phyloP scores from a whole-genome alignment of 2,888 invertebrate species.

The Microdon myrmicae region DNA sequence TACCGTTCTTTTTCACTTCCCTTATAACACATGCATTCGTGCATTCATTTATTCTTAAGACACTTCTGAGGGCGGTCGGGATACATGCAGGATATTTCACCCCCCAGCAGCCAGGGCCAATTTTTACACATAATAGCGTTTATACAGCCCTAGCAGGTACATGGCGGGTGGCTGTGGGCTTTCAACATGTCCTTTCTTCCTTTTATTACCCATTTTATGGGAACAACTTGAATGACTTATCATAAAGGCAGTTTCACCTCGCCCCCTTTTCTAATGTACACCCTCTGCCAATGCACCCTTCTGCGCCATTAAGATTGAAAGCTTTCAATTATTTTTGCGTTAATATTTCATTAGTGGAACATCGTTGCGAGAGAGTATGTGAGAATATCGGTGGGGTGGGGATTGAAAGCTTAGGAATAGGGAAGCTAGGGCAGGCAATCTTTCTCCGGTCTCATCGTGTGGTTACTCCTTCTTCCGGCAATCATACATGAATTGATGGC shows the following conservation, averaged over 20 bases:
- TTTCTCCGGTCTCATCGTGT: too few relatives aligned
- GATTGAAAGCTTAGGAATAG: too few relatives aligned
- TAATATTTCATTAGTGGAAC: slow-evolving; percentile 63
- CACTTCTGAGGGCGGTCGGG: slow-evolving; percentile 5
- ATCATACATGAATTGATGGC: too few relatives aligned
- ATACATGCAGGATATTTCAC: slow-evolving; percentile 21
- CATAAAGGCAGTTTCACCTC: slow-evolving; percentile 16
- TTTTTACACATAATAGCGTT: slow-evolving; percentile 38
- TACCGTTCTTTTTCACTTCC: slow-evolving; percentile 1
- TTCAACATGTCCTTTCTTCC: slow-evolving; percentile 27
- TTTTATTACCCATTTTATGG: slow-evolving; percentile 47
- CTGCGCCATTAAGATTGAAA: slow-evolving; percentile 53
- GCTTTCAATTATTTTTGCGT: slow-evolving; percentile 65
- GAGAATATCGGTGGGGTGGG: too few relatives aligned
- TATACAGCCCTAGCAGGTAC: slow-evolving; percentile 33
- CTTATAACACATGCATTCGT: background rate
- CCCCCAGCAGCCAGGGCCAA: slow-evolving; percentile 35
- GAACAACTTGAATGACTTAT: slow-evolving; percentile 32
- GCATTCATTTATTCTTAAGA: slow-evolving; percentile 12
- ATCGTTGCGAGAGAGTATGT: too few relatives aligned
- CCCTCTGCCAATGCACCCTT: background rate
- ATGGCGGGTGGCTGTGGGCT: slow-evolving; percentile 20
- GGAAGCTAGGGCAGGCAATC: too few relatives aligned
- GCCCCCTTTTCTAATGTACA: background rate
- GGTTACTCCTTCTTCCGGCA: too few relatives aligned